phyloP scores from a whole-genome alignment of 2,888 invertebrate species.

The Drosophila aldrichi region DNA sequence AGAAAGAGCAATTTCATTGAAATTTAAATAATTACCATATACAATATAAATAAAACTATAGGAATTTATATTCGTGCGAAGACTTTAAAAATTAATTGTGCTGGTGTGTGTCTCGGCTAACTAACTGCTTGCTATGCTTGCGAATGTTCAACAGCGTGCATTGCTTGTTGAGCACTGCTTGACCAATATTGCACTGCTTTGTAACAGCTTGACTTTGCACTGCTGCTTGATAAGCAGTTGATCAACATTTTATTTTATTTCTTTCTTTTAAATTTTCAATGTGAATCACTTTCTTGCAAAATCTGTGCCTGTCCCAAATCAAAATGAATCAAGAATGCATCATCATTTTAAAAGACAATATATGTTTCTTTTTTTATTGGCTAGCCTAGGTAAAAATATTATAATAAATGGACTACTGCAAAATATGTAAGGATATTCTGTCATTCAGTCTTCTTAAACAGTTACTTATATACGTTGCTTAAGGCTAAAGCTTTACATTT shows the following conservation, averaged over 20 bases:
- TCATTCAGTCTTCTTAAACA: constrained; percentile 51
- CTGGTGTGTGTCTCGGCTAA: constrained; percentile 22
- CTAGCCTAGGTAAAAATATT: constrained; percentile 27
- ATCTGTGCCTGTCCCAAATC: not conserved
- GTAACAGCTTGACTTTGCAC: not conserved
- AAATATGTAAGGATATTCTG: constrained; percentile 38
- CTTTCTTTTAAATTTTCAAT: too few relatives aligned
- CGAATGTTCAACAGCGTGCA: not conserved
- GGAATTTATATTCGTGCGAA: not conserved
- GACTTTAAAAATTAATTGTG: not conserved
- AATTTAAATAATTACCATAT: not conserved
- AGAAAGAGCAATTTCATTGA: not conserved
- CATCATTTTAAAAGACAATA: not conserved
- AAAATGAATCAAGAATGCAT: not conserved
- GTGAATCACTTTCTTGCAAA: constrained; percentile 19
- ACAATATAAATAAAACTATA: not conserved
- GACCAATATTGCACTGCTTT: not conserved
- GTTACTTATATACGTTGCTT: constrained; percentile 40
- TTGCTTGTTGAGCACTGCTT: not conserved
- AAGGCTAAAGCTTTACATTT: constrained; percentile 20
- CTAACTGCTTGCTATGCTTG: not conserved
- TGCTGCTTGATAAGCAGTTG: constrained; percentile 26
- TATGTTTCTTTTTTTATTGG: constrained; percentile 34
- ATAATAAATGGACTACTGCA: constrained; percentile 24
- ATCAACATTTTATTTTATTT: too few relatives aligned